phyloP scores from a whole-genome alignment of 2,797 vertebrate genomes.

The Paedocypris micromegethes region DNA sequence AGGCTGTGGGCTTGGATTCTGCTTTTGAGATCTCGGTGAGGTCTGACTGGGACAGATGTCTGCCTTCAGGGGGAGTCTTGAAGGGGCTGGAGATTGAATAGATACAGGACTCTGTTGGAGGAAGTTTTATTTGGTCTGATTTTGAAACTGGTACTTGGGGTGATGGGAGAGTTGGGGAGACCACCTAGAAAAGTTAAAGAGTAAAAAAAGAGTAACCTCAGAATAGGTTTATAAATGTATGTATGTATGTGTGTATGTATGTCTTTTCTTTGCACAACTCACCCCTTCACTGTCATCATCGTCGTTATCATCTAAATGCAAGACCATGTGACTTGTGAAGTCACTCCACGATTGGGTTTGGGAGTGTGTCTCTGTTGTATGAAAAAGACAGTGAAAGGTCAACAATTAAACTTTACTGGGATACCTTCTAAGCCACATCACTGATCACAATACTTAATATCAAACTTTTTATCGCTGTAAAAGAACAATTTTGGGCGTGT shows the following conservation, averaged over 20 bases:
- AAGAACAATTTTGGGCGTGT: no score
- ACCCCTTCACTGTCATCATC: slow-evolving; percentile 48
- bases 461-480: no score
- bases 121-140: background rate
- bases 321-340: slow-evolving; percentile 55
- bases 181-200: slow-evolving; percentile 43
- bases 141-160: slow-evolving; percentile 45
- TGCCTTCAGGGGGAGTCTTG: background rate
- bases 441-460: no score
- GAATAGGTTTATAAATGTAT: background rate
- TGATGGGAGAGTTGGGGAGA: slow-evolving; percentile 70
- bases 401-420: no score
- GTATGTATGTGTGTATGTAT: no score
- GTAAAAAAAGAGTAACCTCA: background rate
- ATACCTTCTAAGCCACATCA: no score
- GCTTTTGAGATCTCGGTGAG: background rate
- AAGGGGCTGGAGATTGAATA: slow-evolving; percentile 16
- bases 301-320: slow-evolving; percentile 55
- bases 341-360: slow-evolving; percentile 21
- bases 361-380: slow-evolving; percentile 16
- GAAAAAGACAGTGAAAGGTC: slow-evolving; percentile 1
- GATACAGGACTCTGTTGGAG: slow-evolving; percentile 24
- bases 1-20: slow-evolving; percentile 16
- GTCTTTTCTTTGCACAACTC: background rate
- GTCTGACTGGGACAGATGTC: background rate